Percentiles rank a stretch among this genome's conserved stretches.
Evolutionary conservation across 2,797 vertebrate genomes (phyloP).

Genomic region (Bufotes viridis): DNA sequence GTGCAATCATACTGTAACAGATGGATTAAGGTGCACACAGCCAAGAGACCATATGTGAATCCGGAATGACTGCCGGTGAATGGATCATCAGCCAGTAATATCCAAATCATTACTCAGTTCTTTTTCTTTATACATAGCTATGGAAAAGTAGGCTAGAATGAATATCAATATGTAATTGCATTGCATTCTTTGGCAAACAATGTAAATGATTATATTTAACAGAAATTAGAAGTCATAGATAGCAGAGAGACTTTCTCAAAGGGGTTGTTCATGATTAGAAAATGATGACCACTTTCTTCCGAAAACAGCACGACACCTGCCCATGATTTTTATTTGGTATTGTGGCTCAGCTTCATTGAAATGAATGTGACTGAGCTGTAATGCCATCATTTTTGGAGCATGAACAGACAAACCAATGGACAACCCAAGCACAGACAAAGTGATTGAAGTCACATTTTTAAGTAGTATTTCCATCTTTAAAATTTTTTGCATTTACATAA

Average conservation of each 20-base stretch:
- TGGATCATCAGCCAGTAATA: constrained; percentile 38
- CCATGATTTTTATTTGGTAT: too few relatives aligned
- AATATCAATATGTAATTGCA: background rate
- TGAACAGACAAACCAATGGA: too few relatives aligned
- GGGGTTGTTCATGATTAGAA: background rate
- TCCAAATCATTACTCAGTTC: constrained; percentile 35
- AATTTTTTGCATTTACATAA: too few relatives aligned
- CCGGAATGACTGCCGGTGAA: constrained; percentile 39
- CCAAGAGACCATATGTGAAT: constrained; percentile 47
- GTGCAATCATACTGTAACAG: constrained; percentile 42
- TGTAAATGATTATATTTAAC: background rate
- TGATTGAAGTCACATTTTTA: too few relatives aligned
- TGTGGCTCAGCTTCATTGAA: too few relatives aligned
- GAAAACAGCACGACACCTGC: too few relatives aligned
- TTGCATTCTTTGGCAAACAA: background rate
- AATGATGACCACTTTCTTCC: background rate
- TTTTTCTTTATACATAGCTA: constrained; percentile 10
- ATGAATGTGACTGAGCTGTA: too few relatives aligned
- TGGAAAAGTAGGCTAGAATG: background rate
- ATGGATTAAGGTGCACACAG: constrained; percentile 30
- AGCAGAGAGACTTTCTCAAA: background rate
- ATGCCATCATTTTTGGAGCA: too few relatives aligned
- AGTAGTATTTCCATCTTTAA: too few relatives aligned
- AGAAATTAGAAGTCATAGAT: background rate
- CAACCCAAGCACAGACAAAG: too few relatives aligned